Base-by-base conservation (phyloP, 1,140 invertebrate species). In the Goniozus legneri region DNA sequence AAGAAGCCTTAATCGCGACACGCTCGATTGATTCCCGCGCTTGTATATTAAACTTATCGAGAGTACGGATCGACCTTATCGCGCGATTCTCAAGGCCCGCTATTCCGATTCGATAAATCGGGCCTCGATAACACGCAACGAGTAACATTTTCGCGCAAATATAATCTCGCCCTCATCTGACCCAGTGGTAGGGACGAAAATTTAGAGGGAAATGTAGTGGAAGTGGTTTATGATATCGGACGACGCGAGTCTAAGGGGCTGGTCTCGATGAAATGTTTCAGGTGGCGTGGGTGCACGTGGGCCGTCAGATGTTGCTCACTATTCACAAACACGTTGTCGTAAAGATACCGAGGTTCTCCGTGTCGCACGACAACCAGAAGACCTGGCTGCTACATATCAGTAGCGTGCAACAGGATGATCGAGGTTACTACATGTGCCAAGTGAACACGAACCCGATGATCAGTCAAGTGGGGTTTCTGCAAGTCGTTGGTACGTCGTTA, bases 401-500 rank as follows among this genome's bases (percentile, higher is more conserved):
- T 61, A 86, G 87, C 62, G 91, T 92, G 12, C 90, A 93, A 62
- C 86, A 89, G 67, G 87, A 93, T 63, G 91, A 94, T 74, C 80
- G 89, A 32, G 91, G 91, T 8, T 91, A 89, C 72, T 94, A 92
- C 73, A 92, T 93, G 89, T 92, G 89, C 70, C 89, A 92, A 79
- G 86, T 96, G 43, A 96, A 95, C 72, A 93, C 93, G n/a, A 91
- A 92, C 66, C 93, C 93, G 0, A 95, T 96, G 90, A 94, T 94
- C 50, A 92, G 87, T 65, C 91, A 93, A 82, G 88, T 93, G 8
- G 94, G 92, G 44, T 94, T 91, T 69, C 80, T 97, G 3, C 88
- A 95, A 79, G 91, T 97, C 49, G 90, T 95, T 37, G 92, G 94
- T 27, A 27, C 4, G 10, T 6, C 24, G 4, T 27, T 4, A n/a